Evolutionary conservation across 2,888 invertebrate species (phyloP), one percentile per base, ranked within the genome.

Genomic region (Cheilosia vulpina): DNA sequence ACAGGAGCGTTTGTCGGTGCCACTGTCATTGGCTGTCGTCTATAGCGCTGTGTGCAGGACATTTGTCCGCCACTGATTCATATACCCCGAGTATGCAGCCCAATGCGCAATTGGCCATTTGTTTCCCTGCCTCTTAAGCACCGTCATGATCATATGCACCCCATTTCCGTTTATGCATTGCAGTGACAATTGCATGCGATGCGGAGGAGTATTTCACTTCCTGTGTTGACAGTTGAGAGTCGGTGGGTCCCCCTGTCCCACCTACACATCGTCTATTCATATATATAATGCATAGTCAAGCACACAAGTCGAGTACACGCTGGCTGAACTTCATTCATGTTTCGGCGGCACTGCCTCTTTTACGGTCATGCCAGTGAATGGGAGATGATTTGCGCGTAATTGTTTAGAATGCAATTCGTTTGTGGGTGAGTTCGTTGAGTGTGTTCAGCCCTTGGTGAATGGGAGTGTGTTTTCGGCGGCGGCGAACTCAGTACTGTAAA

Each of bases 331-430:
- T 50, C 71, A 78, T 78, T 78, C 78, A 78, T 71, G 71, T 27
- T 69, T 62, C 15, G 41, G 62, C 62, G 52, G 53, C 53, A 69
- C 41, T 66, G 75, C 47, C 63, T 58, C 73, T 68, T 79, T 52
- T 65, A 75, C 75, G 73, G 79, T 65, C 73, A 69, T 75, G 73
- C 41, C 63, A 75, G 69, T 84, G 79, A 84, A 84, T 85, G 68
- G 68, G 72, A 76, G 81, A 85, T 85, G 76, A 85, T 81, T 80
- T 85, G 85, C 85, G 85, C 85, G 80, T 81, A 81, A 85, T 81
- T 81, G 81, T 81, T 85, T 85, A 80, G 85, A 81, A 85, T 85
- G 85, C 85, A 81, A 85, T 80, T 81, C 81, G 81, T 76, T 85
- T 80, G 84, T 19, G 38, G 50, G 58, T 69, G 69, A 38, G 43